Base-by-base conservation (phyloP, 64 coral and sea anemone species). In the Montipora cactus region DNA sequence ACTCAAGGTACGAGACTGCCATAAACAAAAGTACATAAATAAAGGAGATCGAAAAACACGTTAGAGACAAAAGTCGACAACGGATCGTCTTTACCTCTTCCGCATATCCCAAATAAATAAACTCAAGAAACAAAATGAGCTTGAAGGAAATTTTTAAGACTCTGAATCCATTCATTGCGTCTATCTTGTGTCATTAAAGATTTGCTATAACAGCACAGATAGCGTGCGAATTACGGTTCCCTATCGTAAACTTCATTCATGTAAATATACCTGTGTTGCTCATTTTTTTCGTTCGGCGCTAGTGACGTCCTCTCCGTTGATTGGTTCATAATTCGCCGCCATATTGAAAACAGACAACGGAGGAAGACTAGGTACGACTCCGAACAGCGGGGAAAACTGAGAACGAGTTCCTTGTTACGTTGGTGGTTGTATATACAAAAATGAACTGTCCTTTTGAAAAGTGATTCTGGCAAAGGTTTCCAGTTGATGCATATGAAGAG, bases 1-100 rank as follows among this genome's bases (percentile, higher is more conserved):
- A 59, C 83, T 97, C 74, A 97, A 89, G 50, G 96, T 95, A 69
- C 83, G 91, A 76, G 96, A 51, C 92, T 94, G 75, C 44, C 10
- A 79, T 71, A 69, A 55, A n/a, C 7, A 93, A 88, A 1, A 20
- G 57, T 48, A 73, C 77, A 50, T 61, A 8, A 61, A 80, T 44
- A 87, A 55, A 19, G 52, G 61, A 72, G 62, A 81, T 58, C 74
- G 55, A 76, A 6, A 7, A n/a, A 55, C 21, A 53, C n/a, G 12
- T 76, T 58, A 11, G 5, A 19, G 25, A 84, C 0, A 21, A 37
- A 59, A 61, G 18, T 71, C 5, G 7, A 21, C 5, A 76, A 45
- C 72, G 87, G 37, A 18, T 77, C 47, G 44, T 11, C 2, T 46
- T 67, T 67, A 77, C 76, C 57, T 89, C 49, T 55, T 45, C 87